Conservation (phyloP, 2,113 vertebrate species). For the Scomber colias region DNA sequence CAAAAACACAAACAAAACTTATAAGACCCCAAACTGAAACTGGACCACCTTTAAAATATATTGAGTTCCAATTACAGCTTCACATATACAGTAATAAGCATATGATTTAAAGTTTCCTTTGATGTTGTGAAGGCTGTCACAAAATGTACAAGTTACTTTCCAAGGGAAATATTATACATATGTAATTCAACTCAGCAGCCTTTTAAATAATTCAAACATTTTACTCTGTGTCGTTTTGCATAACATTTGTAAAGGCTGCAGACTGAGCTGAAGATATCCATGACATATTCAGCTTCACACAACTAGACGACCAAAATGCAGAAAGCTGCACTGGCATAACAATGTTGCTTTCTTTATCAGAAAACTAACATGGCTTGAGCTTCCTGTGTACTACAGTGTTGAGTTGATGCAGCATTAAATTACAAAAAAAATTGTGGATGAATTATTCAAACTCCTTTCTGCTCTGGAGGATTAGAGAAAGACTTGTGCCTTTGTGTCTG, state of each 20-base stretch:
- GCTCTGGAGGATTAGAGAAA: conserved; percentile 56
- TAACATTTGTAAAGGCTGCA: conserved; percentile 30
- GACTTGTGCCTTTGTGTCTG: conserved; percentile 61
- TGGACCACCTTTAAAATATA: neutral
- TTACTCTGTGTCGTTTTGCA: conserved; percentile 35
- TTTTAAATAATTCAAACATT: conserved; percentile 60
- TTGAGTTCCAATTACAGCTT: neutral
- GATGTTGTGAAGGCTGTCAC: conserved; percentile 30
- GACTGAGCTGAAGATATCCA: conserved; percentile 16
- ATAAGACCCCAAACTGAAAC: too few species aligned
- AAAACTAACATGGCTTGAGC: conserved; percentile 15
- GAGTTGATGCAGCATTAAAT: conserved; percentile 52
- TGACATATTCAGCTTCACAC: conserved; percentile 6
- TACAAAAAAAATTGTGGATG: conserved; percentile 28
- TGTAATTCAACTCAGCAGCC: conserved; percentile 26
- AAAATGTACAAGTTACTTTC: conserved; percentile 22
- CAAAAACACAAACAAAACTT: neutral
- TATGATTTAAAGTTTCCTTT: conserved; percentile 23
- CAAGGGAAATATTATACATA: conserved; percentile 17
- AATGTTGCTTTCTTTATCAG: conserved; percentile 17
- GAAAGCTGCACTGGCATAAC: conserved; percentile 23
- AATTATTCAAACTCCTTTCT: conserved; percentile 71
- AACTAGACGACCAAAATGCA: conserved; percentile 13
- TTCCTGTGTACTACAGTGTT: neutral
- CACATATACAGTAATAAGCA: conserved; percentile 11